A percentile compares a stretch with the other conserved stretches of the same genome.
Evolutionary conservation across 2,888 invertebrate genomes (phyloP).

Genomic region (Polietes domitor): DNA sequence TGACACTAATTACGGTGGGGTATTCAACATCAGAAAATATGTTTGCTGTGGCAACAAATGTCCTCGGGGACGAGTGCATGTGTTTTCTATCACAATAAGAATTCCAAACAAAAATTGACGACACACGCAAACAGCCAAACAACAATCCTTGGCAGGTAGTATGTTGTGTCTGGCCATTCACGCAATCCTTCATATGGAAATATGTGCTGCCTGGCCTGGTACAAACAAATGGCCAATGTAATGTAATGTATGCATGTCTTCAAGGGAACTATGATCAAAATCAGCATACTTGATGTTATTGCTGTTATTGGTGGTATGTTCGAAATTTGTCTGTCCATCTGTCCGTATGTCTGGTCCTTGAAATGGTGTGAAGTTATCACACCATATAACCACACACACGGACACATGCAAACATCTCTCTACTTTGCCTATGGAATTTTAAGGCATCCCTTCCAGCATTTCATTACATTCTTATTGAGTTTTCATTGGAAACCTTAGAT

Average conservation of each 20-base stretch:
- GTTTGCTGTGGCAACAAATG: conserved; percentile 1
- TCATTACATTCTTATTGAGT: not conserved
- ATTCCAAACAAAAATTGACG: not conserved
- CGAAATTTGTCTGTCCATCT: not conserved
- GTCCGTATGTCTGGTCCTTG: not conserved
- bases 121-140: conserved; percentile 5
- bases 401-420: not conserved
- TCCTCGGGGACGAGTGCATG: not conserved
- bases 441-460: not conserved
- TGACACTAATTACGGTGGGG: conserved; percentile 53
- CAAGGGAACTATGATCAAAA: too few species aligned
- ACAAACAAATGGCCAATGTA: not conserved
- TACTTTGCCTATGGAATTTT: not conserved
- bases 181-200: not conserved
- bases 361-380: conserved; percentile 17
- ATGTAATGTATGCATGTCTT: not conserved
- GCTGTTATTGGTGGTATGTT: not conserved
- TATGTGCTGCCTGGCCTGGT: not conserved
- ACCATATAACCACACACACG: not conserved
- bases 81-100: not conserved
- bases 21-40: not conserved
- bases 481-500: not conserved
- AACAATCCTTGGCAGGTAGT: conserved; percentile 9
- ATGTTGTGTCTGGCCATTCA: not conserved
- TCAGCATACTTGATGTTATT: too few species aligned